Evolutionary conservation across 2,888 invertebrate species (phyloP).

Genomic region (Panopea generosa): DNA sequence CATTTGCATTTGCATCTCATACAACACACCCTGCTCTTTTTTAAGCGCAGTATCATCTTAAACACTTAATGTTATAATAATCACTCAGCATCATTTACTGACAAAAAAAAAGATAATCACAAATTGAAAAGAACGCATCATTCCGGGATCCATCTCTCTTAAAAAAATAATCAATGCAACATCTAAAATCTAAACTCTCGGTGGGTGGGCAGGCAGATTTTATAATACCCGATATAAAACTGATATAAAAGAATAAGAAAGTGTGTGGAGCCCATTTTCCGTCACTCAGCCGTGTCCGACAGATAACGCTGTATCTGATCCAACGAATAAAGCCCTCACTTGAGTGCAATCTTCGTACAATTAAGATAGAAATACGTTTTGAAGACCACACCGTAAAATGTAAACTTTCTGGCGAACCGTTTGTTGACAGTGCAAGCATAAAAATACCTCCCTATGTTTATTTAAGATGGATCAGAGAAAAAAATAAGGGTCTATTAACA

Average conservation of each 20-base stretch:
- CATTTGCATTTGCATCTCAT: no score
- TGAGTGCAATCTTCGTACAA: conserved; percentile 57
- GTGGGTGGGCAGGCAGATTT: conserved; percentile 18
- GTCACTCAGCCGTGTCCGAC: conserved; percentile 39
- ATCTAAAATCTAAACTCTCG: no score
- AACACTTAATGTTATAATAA: no score
- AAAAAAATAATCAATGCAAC: no score
- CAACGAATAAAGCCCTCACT: conserved; percentile 41
- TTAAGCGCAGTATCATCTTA: no score
- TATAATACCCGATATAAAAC: conserved; percentile 56
- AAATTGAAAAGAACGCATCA: no score
- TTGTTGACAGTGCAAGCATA: conserved; percentile 16
- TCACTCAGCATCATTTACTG: no score
- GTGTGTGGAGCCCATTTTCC: conserved; percentile 56
- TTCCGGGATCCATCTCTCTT: no score
- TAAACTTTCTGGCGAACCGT: conserved; percentile 6
- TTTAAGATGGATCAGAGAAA: conserved; percentile 5
- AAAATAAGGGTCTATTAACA: no score
- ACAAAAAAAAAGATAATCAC: no score
- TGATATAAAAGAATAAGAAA: conserved; percentile 53
- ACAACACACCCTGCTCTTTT: no score
- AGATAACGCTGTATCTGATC: conserved; percentile 55
- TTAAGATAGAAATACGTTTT: conserved; percentile 49
- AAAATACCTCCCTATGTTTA: neutral
- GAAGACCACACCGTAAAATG: conserved; percentile 51